These are phyloP conservation scores for Laticauda colubrina DNA, from an alignment of 2,113 vertebrate genomes.

Conservation along the genomic window DNA sequence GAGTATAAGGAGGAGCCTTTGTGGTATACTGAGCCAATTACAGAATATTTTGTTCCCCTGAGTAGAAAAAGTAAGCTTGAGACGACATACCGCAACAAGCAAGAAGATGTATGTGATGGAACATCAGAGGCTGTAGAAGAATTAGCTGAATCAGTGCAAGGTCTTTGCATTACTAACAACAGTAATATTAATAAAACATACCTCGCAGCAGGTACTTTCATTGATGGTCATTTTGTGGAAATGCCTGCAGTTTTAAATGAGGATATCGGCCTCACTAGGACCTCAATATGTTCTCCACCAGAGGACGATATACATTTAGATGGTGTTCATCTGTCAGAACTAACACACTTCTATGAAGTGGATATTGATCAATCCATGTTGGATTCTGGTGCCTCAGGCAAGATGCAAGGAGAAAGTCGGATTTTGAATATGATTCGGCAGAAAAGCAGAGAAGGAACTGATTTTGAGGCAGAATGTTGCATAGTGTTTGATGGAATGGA, in stretches of 20 bases:
- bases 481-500: slow-evolving; percentile 96
- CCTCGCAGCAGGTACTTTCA: slow-evolving; percentile 95
- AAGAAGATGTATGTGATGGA: slow-evolving; percentile 72
- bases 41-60: slow-evolving; percentile 91
- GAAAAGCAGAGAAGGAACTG: slow-evolving; percentile 89
- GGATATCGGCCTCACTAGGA: slow-evolving; percentile 85
- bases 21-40: slow-evolving; percentile 98
- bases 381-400: slow-evolving; percentile 99
- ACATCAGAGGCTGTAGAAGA: slow-evolving; percentile 77
- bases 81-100: slow-evolving; percentile 89
- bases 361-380: slow-evolving; percentile 99
- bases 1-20: slow-evolving; percentile 96
- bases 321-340: slow-evolving; percentile 98
- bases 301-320: slow-evolving; percentile 92
- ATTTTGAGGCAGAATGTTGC: slow-evolving; percentile 95
- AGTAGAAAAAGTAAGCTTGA: slow-evolving; percentile 95
- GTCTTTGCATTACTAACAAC: slow-evolving; percentile 83
- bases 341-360: slow-evolving; percentile 99
- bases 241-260: slow-evolving; percentile 88
- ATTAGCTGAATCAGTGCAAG: slow-evolving; percentile 84
- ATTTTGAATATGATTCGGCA: slow-evolving; percentile 99
- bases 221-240: slow-evolving; percentile 97
- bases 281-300: slow-evolving; percentile 88
- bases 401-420: slow-evolving; percentile 93
- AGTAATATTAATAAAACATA: slow-evolving; percentile 86